Conservation (phyloP, 2,113 vertebrate species). For the Mastomys coucha region DNA sequence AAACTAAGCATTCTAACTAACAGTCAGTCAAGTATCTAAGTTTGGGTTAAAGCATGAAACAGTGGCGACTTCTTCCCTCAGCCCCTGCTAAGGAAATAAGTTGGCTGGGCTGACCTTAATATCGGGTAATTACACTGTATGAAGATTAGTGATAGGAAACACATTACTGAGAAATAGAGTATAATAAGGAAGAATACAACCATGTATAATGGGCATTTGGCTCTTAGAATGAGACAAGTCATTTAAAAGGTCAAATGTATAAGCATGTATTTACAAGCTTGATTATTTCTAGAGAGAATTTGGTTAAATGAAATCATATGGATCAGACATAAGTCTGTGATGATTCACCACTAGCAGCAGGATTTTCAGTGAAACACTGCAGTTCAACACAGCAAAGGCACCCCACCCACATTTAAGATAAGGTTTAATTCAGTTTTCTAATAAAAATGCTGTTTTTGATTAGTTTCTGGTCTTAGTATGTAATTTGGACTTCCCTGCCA, state of each 20-base stretch:
- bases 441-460: neutral
- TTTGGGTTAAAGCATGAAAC: slow-evolving; percentile 2
- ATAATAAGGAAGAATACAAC: neutral
- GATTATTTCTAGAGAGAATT: slow-evolving; percentile 37
- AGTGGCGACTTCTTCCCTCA: neutral
- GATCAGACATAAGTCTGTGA: neutral
- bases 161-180: neutral
- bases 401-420: neutral
- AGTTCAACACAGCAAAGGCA: neutral
- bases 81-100: neutral
- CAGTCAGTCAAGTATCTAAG: neutral
- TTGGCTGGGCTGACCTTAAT: neutral
- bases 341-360: neutral
- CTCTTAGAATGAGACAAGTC: neutral
- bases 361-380: neutral
- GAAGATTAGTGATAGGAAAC: neutral
- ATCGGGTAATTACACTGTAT: slow-evolving; percentile 13
- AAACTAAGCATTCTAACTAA: neutral
- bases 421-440: slow-evolving; percentile 43
- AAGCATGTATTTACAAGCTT: neutral
- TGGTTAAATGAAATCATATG: neutral
- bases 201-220: neutral
- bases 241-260: slow-evolving; percentile 17
- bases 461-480: neutral
- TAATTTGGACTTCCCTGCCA: neutral